Evolutionary conservation across 2,888 invertebrate genomes (phyloP), one percentile per base, ranked within the genome.

Genomic region (Byasa hedistus): DNA sequence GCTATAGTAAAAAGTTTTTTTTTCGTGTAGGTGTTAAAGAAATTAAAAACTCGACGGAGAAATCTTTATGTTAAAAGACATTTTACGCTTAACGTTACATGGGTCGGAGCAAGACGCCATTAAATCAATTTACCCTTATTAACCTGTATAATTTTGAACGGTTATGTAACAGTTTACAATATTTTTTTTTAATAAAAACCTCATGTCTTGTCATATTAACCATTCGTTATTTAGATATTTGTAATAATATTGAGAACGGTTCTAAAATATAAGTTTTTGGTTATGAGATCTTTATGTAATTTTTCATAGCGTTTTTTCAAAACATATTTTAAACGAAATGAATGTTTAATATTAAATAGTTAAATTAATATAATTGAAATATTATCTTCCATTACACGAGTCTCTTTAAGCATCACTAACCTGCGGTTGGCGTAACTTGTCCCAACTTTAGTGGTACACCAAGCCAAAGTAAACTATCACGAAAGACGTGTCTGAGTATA

Each of bases 381-480:
- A 17, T 44, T 44, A 44, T 44, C 15, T 17, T 17, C 15, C 44
- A 44, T 44, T 2, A 17, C 8, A 32, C 17, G 3, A 52, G 19
- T 22, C 19, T 8, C 17, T 24, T 4, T 32, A 21, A 17, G 61
- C 52, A 36, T 54, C 52, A 52, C 52, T 54, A 51, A 54, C 8
- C 19, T 52, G 27, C 12, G 52, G 52, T 21, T 22, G 36, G 27
- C 55, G 24, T 55, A 55, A 23, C 10, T 55, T 55, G 22, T 24
- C 55, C 21, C 24, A 24, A 55, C 12, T 55, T 23, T 17, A 22
- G 55, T 23, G 27, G 3, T 36, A 52, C 21, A 22, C n/a, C 21
- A 23, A 52, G 52, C 52, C 32, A 52, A 61, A 61, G 61, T 36
- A 22, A 52, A 54, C 36, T 32, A 32, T 61, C 39, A n/a, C 54